Base-by-base conservation (phyloP, 2,113 vertebrate genomes). In the Spermophilus dauricus region DNA sequence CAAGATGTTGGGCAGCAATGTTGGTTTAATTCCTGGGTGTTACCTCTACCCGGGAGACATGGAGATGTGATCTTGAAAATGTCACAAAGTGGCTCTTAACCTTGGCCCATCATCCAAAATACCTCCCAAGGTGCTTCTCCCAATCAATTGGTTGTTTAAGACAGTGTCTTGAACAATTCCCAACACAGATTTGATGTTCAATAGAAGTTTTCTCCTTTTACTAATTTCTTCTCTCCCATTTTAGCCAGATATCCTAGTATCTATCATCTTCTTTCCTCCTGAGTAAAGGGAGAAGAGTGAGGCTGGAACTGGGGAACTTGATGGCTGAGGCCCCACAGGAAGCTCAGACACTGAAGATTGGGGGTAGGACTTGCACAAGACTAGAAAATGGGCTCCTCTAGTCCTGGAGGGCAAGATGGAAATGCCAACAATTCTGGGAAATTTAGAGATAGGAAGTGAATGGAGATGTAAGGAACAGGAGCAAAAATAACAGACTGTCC, bases 401-500 rank as follows among this genome's bases (percentile, higher is more conserved):
- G 67, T 69, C 65, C 58, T 12, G 32, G 37, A 39, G 22, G 20
- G 51, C 51, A 39, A 56, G 58, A 37, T 90, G 67, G 91, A 85
- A 53, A 51, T 28, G 65, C 39, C 13, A 61, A 70, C 4, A 63
- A 13, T 95, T 97, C 96, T 91, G 67, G 65, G 67, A 87, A 97
- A 83, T 86, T 78, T 20, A 30, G 45, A 72, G 73, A 51, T 73
- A 39, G 89, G 81, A 96, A 77, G 48, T 26, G 22, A 95, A 73
- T 34, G n/a, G 53, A 76, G 67, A 65, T 26, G 20, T 45, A 32
- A 76, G 72, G 48, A n/a, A 1, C 39, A 67, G 17, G 34, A 34
- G 34, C 16, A 70, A 94, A 96, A 83, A 56, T 69, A 73, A 28
- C 0, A 12, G 22, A 8, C 9, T 8, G 28, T 56, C 30, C 20